Base-by-base conservation (phyloP, 2,888 invertebrate genomes). In the Drosophila kambysellisi region DNA sequence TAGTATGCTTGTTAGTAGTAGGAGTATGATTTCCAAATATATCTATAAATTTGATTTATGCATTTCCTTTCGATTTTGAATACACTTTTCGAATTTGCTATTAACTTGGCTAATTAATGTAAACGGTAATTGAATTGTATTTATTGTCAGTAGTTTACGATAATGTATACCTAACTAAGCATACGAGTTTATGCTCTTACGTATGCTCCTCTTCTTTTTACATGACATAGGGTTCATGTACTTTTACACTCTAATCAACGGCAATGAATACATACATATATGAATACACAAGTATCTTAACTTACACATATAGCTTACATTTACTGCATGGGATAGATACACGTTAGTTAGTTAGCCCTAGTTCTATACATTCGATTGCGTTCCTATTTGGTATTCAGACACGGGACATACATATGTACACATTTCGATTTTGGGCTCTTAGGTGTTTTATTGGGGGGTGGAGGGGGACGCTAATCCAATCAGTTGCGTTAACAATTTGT, bases 81-180 rank as follows among this genome's bases (percentile, higher is more conserved):
- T 70, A 62, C 53, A 66, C 35, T 52, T 41, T 52, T 48, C 33
- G 20, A 64, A 41, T 51, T 70, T 57, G 46, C 69, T 76, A 73
- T 65, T 61, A 72, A 72, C 61, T 76, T 76, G 76, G 66, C 76
- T 79, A 79, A 72, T 60, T 52, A 65, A 61, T 65, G 50, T 56
- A 56, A 76, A 81, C 70, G 84, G 80, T 92, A 92, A 92, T 92
- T 92, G 91, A 92, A 91, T 87, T 86, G 66, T 73, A 73, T 89
- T 92, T 92, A 92, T 92, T 92, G 92, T 92, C 92, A 91, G 91
- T 90, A 89, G 91, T 92, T 92, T 91, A 91, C 92, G 90, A 79
- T 85, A 74, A 83, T 82, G 65, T 76, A 76, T 72, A 54, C 60
- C 43, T 71, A 79, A 37, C 46, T 58, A 48, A 59, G 61, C 41